phyloP scores from a whole-genome alignment of 1,140 invertebrate genomes.

The Branchinecta lindahli region DNA sequence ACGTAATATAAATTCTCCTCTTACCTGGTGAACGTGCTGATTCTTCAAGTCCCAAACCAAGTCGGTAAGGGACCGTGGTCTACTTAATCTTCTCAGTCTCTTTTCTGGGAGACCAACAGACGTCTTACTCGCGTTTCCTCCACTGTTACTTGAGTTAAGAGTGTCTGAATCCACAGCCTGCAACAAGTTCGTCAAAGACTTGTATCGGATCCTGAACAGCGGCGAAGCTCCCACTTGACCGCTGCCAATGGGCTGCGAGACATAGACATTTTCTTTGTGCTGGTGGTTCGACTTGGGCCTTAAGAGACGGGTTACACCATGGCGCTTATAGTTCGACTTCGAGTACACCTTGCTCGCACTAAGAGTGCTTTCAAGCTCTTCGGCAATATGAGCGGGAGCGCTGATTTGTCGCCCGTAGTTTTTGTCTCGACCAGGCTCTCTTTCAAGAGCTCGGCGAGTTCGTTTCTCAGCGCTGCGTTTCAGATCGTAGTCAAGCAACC shows the following conservation, averaged over 20 bases:
- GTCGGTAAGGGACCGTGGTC: constrained; percentile 64
- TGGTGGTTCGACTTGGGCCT: not conserved
- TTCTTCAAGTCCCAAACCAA: constrained; percentile 51
- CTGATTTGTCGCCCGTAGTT: not conserved
- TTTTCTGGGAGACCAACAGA: constrained; percentile 51
- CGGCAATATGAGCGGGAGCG: not conserved
- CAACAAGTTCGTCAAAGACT: constrained; percentile 59
- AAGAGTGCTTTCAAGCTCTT: not conserved
- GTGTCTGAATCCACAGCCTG: constrained; percentile 64
- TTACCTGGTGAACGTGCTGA: constrained; percentile 6
- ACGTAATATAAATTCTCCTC: too few relatives aligned
- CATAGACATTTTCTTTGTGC: not conserved
- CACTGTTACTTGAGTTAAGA: constrained; percentile 70
- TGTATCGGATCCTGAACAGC: constrained; percentile 64
- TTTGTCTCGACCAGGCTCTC: not conserved
- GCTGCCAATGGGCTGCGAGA: not conserved
- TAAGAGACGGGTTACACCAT: not conserved
- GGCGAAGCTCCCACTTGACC: constrained; percentile 38
- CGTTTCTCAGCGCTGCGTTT: not conserved
- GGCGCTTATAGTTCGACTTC: not conserved
- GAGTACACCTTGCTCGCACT: not conserved
- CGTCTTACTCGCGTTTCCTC: constrained; percentile 35
- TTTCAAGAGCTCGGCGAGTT: constrained; percentile 1
- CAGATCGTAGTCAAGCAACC: not conserved
- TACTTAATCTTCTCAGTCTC: constrained; percentile 35